These are phyloP conservation scores for Lysiphlebus fabarum DNA, from an alignment of 1,140 invertebrate species.

Conservation along the genomic window DNA sequence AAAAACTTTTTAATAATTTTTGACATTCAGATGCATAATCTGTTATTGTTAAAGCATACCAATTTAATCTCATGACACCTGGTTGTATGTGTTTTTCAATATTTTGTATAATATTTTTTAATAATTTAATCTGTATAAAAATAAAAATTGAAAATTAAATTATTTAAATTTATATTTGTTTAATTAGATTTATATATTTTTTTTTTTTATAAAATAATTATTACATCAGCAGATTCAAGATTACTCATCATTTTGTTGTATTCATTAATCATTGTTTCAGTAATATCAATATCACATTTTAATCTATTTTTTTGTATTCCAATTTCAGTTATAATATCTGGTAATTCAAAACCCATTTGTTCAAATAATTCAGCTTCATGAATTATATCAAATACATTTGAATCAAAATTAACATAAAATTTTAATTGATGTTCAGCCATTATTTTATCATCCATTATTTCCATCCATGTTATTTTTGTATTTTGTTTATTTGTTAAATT, in stretches of 20 bases:
- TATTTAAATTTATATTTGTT: constrained; percentile 1
- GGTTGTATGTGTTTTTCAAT: constrained; percentile 76
- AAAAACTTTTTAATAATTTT: constrained; percentile 59
- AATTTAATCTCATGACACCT: constrained; percentile 75
- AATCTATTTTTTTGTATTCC: constrained; percentile 68
- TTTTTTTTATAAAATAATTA: constrained; percentile 13
- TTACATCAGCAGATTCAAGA: constrained; percentile 63
- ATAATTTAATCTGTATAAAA: constrained; percentile 57
- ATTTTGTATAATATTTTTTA: constrained; percentile 67
- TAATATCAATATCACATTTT: constrained; percentile 61
- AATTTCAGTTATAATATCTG: constrained; percentile 64
- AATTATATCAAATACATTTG: constrained; percentile 68
- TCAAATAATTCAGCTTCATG: constrained; percentile 75
- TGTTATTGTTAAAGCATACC: constrained; percentile 77
- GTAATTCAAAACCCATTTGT: constrained; percentile 68
- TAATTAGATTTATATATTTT: constrained; percentile 2
- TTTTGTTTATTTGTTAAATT: constrained; percentile 13
- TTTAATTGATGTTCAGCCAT: constrained; percentile 64
- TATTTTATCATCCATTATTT: constrained; percentile 62
- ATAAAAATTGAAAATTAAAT: too few species aligned
- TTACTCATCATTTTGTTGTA: constrained; percentile 62
- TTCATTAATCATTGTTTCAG: constrained; percentile 58
- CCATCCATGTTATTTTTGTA: constrained; percentile 55
- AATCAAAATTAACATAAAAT: constrained; percentile 66
- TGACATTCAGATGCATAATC: constrained; percentile 67